Evolutionary conservation across 1,140 invertebrate species (phyloP).

Genomic region (Drosophila parvula): DNA sequence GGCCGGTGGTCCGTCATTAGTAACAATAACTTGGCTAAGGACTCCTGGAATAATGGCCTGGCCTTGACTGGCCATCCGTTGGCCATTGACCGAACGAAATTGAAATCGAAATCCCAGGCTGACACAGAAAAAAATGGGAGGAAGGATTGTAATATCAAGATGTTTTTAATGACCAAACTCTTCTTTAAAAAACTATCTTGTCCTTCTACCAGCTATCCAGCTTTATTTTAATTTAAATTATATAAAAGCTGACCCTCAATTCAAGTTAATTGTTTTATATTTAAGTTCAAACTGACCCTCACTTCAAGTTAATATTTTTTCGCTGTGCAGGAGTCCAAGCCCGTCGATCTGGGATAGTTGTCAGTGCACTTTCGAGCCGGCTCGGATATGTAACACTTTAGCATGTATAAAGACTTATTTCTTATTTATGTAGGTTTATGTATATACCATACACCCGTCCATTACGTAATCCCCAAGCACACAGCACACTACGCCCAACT

Average conservation of each 20-base stretch:
- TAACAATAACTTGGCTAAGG: constrained; percentile 67
- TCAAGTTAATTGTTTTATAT: background rate
- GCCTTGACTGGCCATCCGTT: constrained; percentile 39
- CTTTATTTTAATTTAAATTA: background rate
- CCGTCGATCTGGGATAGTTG: constrained; percentile 70
- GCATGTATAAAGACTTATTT: constrained; percentile 57
- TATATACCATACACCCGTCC: constrained; percentile 29
- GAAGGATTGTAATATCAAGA: no score
- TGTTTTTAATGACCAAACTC: no score
- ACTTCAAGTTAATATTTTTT: background rate
- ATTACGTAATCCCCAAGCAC: constrained; percentile 68
- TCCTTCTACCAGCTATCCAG: background rate
- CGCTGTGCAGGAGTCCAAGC: constrained; percentile 5
- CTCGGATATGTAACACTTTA: constrained; percentile 76
- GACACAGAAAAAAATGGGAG: background rate
- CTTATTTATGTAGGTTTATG: constrained; percentile 38
- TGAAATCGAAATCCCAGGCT: constrained; percentile 33
- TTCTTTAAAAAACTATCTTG: no score
- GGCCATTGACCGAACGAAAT: constrained; percentile 58
- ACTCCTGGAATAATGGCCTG: constrained; percentile 41
- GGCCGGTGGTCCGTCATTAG: constrained; percentile 55
- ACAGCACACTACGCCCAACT: constrained; percentile 69
- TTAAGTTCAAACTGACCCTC: background rate
- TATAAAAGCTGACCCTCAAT: background rate
- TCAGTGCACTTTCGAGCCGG: constrained; percentile 77